phyloP scores from a whole-genome alignment of 1,140 invertebrate species.

The Cylas formicarius region DNA sequence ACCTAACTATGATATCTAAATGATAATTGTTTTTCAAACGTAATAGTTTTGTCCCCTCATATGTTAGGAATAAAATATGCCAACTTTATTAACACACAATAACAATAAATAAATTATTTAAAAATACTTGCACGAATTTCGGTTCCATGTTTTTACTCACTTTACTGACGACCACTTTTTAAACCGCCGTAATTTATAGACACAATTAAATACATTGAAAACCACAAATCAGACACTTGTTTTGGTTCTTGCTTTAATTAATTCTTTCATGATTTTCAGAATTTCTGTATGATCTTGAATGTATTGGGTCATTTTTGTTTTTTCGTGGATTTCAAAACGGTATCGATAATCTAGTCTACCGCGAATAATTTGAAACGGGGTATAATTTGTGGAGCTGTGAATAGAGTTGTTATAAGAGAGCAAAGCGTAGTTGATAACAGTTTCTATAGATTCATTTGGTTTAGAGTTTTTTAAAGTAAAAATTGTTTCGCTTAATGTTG shows the following conservation, averaged over 20 bases:
- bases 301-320: conserved; percentile 2
- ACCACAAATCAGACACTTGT: too few species aligned
- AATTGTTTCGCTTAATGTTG: neutral
- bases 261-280: conserved; percentile 4
- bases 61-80: too few species aligned
- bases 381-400: conserved; percentile 6
- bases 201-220: too few species aligned
- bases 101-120: too few species aligned
- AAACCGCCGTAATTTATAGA: too few species aligned
- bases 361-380: conserved; percentile 11
- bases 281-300: conserved; percentile 2
- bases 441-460: neutral
- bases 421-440: conserved; percentile 7
- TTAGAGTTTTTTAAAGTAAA: neutral
- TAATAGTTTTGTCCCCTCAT: too few species aligned
- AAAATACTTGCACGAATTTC: too few species aligned
- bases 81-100: too few species aligned
- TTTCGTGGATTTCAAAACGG: conserved; percentile 1
- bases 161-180: too few species aligned
- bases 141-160: too few species aligned
- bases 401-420: conserved; percentile 8
- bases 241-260: neutral
- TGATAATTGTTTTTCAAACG: too few species aligned
- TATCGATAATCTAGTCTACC: conserved; percentile 1
- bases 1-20: too few species aligned